phyloP scores from a whole-genome alignment of 2,888 invertebrate genomes.

The Gortyna flavago region DNA sequence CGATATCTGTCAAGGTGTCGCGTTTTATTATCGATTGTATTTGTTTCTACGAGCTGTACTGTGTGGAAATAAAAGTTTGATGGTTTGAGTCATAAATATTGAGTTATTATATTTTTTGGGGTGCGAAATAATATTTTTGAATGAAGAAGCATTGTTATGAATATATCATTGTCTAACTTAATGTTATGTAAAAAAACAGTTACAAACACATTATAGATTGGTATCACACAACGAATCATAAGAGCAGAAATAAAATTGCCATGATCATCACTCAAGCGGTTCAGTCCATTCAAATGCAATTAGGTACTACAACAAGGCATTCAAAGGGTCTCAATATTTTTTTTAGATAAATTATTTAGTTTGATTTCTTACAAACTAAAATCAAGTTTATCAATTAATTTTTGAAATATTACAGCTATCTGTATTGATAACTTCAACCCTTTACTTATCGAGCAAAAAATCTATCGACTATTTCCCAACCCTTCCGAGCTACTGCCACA shows the following conservation, averaged over 20 bases:
- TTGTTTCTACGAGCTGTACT: constrained; percentile 56
- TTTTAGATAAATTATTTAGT: not conserved
- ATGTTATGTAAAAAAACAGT: not conserved
- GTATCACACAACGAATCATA: not conserved
- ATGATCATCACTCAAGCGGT: not conserved
- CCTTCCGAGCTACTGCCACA: constrained; percentile 86
- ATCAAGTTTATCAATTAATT: not conserved
- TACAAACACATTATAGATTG: not conserved
- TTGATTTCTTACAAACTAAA: not conserved
- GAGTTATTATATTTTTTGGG: constrained; percentile 18
- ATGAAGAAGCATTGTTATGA: not conserved
- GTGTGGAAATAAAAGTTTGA: constrained; percentile 56
- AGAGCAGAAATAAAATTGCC: not conserved
- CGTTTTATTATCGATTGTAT: constrained; percentile 66
- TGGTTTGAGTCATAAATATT: constrained; percentile 30
- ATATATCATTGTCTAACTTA: not conserved
- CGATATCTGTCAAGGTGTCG: constrained; percentile 72
- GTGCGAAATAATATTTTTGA: not conserved
- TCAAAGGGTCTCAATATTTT: not conserved
- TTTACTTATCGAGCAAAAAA: constrained; percentile 51
- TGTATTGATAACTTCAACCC: constrained; percentile 18
- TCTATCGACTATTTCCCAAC: constrained; percentile 72
- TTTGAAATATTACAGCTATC: not conserved
- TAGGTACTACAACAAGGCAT: not conserved
- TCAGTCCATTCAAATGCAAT: not conserved